phyloP scores from a whole-genome alignment of 1,140 invertebrate genomes.

The Brachystomella parvula region DNA sequence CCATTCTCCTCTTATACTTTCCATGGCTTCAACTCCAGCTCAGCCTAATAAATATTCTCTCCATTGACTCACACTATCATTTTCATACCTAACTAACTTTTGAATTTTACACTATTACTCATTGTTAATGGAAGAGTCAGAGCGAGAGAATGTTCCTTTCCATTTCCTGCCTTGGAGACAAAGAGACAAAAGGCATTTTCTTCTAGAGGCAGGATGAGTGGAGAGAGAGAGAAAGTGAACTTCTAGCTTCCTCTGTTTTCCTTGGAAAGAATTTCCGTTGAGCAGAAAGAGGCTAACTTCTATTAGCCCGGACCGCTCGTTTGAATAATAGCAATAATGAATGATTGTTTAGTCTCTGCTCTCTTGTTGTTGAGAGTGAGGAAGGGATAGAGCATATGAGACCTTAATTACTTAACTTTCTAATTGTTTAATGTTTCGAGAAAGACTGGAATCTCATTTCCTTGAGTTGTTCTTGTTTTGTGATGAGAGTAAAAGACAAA shows the following conservation, averaged over 20 bases:
- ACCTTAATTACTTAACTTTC: not conserved
- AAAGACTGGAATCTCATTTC: not conserved
- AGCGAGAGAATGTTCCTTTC: not conserved
- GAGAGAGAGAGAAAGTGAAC: no score
- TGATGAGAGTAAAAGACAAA: slow-evolving; percentile 16
- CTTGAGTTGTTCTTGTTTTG: not conserved
- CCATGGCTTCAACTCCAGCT: not conserved
- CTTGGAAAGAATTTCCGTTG: not conserved
- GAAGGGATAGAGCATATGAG: not conserved
- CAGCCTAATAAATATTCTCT: slow-evolving; percentile 11
- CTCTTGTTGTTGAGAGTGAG: no score
- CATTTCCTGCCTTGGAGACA: not conserved
- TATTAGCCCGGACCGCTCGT: not conserved
- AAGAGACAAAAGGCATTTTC: not conserved
- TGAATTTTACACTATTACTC: slow-evolving; percentile 8
- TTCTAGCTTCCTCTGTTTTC: not conserved
- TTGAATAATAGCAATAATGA: not conserved
- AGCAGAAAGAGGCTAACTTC: not conserved
- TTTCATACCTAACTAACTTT: slow-evolving; percentile 13
- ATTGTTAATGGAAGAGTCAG: slow-evolving; percentile 10
- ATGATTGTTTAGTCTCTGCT: not conserved
- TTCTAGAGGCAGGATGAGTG: no score
- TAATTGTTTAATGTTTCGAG: not conserved
- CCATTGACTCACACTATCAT: slow-evolving; percentile 7
- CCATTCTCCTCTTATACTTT: not conserved